Conservation (phyloP, 2,797 vertebrate species). For the Carapus acus region DNA sequence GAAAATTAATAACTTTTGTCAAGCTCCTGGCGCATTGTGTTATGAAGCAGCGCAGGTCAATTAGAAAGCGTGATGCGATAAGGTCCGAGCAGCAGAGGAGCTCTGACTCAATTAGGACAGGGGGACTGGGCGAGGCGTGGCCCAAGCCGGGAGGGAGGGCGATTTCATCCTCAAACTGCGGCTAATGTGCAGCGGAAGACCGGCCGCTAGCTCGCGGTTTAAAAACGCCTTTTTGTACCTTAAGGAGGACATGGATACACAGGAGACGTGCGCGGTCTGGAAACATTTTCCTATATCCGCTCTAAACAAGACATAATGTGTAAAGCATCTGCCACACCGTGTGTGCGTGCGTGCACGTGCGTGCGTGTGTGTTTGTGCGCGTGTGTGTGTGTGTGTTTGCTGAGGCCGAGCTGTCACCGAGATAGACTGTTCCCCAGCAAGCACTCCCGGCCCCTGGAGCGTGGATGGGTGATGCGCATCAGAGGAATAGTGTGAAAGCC, state of each 20-base stretch:
- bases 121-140: slow-evolving; percentile 66
- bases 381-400: slow-evolving; percentile 32
- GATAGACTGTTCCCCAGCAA: slow-evolving; percentile 61
- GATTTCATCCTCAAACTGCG: slow-evolving; percentile 67
- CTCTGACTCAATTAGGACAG: slow-evolving; percentile 92
- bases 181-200: slow-evolving; percentile 64
- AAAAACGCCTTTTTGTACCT: slow-evolving; percentile 48
- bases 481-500: slow-evolving; percentile 59
- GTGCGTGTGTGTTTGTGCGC: slow-evolving; percentile 23
- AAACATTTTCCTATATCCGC: slow-evolving; percentile 40
- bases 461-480: slow-evolving; percentile 58
- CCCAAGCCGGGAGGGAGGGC: slow-evolving; percentile 49
- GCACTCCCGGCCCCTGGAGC: slow-evolving; percentile 52
- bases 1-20: slow-evolving; percentile 99
- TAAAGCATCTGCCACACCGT: slow-evolving; percentile 36
- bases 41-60: slow-evolving; percentile 96
- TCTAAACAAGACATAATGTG: slow-evolving; percentile 44
- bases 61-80: slow-evolving; percentile 98
- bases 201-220: slow-evolving; percentile 53
- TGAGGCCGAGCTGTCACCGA: slow-evolving; percentile 54
- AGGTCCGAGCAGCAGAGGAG: slow-evolving; percentile 90
- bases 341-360: slow-evolving; percentile 23
- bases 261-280: slow-evolving; percentile 48
- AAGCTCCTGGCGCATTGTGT: slow-evolving; percentile 95
- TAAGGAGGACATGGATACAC: slow-evolving; percentile 48